phyloP scores from a whole-genome alignment of 2,797 vertebrate genomes.

The Silurus lanzhouensis region DNA sequence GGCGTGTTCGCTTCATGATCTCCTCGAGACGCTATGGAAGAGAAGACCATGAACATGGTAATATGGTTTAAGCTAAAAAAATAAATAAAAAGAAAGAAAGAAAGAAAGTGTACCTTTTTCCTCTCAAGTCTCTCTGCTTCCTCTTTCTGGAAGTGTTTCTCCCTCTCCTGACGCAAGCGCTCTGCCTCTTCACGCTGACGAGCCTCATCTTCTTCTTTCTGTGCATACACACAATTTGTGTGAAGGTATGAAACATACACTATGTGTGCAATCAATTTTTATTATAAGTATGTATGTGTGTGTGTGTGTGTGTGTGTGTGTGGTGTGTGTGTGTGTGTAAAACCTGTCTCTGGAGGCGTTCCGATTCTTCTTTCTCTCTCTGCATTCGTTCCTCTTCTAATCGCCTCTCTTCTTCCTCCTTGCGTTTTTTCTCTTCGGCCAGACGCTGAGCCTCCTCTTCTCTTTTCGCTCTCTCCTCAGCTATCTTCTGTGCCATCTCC shows the following conservation, averaged over 20 bases:
- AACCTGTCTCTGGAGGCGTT: conserved; percentile 86
- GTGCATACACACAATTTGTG: background rate
- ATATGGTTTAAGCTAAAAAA: background rate
- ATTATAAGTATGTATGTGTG: background rate
- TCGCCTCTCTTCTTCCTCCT: conserved; percentile 76
- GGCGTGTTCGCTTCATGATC: conserved; percentile 97
- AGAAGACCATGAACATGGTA: background rate
- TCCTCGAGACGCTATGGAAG: conserved; percentile 88
- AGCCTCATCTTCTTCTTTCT: conserved; percentile 91
- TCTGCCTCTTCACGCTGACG: conserved; percentile 84
- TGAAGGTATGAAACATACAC: background rate
- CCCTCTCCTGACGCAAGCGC: conserved; percentile 83
- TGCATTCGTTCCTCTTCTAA: conserved; percentile 77
- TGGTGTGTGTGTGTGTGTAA: background rate
- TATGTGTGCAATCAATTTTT: background rate
- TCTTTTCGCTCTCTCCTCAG: conserved; percentile 82
- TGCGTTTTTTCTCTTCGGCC: conserved; percentile 72
- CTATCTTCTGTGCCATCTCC: conserved; percentile 84
- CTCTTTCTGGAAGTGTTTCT: conserved; percentile 92
- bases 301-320: background rate
- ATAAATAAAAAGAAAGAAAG: background rate
- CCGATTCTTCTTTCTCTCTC: conserved; percentile 84
- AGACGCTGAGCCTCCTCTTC: conserved; percentile 82
- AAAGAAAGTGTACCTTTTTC: conserved; percentile 80
- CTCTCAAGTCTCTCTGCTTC: conserved; percentile 93